Evolutionary conservation across 2,797 vertebrate species (phyloP).

Genomic region (Erithacus rubecula): DNA sequence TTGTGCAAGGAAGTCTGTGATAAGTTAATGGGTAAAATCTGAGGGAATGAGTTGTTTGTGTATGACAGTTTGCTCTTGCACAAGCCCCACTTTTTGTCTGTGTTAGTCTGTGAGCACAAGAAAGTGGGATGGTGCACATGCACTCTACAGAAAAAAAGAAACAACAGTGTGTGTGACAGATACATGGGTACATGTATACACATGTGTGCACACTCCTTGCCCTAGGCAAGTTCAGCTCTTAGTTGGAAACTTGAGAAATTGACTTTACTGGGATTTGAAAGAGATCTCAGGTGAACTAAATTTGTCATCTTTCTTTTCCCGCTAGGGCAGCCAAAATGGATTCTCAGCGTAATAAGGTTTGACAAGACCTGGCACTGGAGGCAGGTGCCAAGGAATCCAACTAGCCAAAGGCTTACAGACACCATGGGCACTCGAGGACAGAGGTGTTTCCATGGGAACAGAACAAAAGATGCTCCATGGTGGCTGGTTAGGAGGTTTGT

Average conservation of each 20-base stretch:
- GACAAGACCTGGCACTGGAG: slow-evolving; percentile 73
- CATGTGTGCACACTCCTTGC: not conserved
- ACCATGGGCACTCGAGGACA: slow-evolving; percentile 72
- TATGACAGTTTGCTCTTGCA: not conserved
- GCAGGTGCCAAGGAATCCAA: slow-evolving; percentile 76
- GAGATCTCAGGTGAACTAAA: slow-evolving; percentile 68
- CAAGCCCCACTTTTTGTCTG: not conserved
- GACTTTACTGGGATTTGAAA: slow-evolving; percentile 61
- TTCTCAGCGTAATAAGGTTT: slow-evolving; percentile 75
- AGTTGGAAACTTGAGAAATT: slow-evolving; percentile 16
- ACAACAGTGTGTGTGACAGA: accelerated
- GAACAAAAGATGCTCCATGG: slow-evolving; percentile 67
- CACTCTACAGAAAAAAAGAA: not conserved
- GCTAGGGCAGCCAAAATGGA: slow-evolving; percentile 62
- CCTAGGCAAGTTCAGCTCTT: not conserved
- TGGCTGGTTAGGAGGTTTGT: slow-evolving; percentile 74
- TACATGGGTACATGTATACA: not conserved
- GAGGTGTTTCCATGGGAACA: slow-evolving; percentile 79
- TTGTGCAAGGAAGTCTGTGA: not conserved
- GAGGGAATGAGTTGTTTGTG: not conserved
- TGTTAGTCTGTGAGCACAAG: not conserved
- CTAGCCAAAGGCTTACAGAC: slow-evolving; percentile 71
- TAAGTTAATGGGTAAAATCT: accelerated
- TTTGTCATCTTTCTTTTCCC: slow-evolving; percentile 67
- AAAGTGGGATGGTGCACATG: not conserved